Conservation (phyloP, 2,113 vertebrate genomes). For the Cheirogaleus medius region DNA sequence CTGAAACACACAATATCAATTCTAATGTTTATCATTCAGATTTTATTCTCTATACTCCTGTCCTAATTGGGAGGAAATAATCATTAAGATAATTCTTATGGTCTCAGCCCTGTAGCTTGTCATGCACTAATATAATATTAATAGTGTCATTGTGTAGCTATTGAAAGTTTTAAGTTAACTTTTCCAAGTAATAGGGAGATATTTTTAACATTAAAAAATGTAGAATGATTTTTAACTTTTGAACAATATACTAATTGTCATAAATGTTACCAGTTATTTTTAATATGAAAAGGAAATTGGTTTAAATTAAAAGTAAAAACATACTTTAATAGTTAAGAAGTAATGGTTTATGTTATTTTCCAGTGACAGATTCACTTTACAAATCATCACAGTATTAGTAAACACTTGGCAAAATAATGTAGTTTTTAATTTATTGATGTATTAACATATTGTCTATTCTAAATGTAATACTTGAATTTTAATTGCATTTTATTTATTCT, state of each 20-base stretch:
- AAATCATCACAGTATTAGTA: neutral
- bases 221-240: neutral
- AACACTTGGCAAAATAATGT: neutral
- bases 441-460: neutral
- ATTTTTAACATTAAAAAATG: neutral
- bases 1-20: neutral
- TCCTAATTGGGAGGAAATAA: neutral
- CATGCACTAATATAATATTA: neutral
- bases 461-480: neutral
- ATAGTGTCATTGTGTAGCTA: neutral
- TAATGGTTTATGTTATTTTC: neutral
- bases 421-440: neutral
- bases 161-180: neutral
- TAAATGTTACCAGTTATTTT: neutral
- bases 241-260: neutral
- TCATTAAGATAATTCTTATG: neutral
- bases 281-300: neutral
- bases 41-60: neutral
- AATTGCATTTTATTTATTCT: neutral
- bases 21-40: neutral
- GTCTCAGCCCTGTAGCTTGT: neutral
- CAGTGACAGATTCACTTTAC: neutral
- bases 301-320: neutral
- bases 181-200: neutral
- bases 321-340: neutral